Base-by-base conservation (phyloP, 2,113 vertebrate species). In the Papio anubis region DNA sequence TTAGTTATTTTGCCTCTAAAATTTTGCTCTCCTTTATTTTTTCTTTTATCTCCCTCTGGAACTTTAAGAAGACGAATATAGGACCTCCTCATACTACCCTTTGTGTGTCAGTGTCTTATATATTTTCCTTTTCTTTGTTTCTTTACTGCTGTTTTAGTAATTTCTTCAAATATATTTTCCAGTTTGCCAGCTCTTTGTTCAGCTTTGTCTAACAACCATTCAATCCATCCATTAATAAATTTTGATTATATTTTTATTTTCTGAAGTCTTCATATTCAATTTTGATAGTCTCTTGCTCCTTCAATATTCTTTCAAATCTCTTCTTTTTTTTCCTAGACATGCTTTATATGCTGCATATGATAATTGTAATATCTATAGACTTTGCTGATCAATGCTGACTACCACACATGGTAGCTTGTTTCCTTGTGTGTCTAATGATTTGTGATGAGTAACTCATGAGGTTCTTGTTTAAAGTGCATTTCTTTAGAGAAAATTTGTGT, bases 81-180 rank as follows among this genome's bases (percentile, higher is more conserved):
- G 61, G 25, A 80, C 0, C 5, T 57, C 83, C 20, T 73, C 9
- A 18, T 45, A 21, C 20, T 35, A 21, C 8, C 4, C 21, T 89
- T 45, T 66, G 64, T 75, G 50, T 55, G 38, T 84, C 61, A 0
- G 3, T 81, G n/a, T 82, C 73, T 87, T 75, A n/a, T 17, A 27
- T 84, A 23, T 80, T 66, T 75, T 82, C 8, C 10, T 57, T 90
- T 90, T 25, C 25, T 80, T 93, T 84, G 23, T 38, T 84, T 80
- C 35, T 82, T 9, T 38, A 35, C 18, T 55, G 43, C 32, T 66
- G 32, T 80, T 52, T 90, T 66, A 8, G 38, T 40, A 48, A 93
- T 57, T 95, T 85, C 23, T 95, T 95, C 4, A 40, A 40, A 55
- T 73, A 30, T 87, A 25, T 86, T 93, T 93, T 97, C 68, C 5